Evolutionary conservation across 2,113 vertebrate genomes (phyloP).

Genomic region (Brienomyrus brachyistius): DNA sequence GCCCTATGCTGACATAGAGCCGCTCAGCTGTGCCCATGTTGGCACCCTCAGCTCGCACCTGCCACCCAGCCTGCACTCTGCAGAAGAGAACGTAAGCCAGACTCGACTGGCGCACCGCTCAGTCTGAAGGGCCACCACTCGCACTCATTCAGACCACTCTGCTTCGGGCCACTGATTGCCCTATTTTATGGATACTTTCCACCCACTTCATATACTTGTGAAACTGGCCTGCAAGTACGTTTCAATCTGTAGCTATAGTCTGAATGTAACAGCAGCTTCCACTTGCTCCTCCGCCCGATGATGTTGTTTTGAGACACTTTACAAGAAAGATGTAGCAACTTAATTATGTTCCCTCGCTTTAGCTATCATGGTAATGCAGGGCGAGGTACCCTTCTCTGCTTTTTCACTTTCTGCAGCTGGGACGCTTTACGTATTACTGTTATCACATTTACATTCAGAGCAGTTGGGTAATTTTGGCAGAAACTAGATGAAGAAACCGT

Average conservation of each 20-base stretch:
- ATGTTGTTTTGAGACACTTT: not conserved
- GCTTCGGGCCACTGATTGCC: not conserved
- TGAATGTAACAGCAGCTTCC: not conserved
- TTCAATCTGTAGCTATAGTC: not conserved
- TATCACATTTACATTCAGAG: not conserved
- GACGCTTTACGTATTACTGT: not conserved
- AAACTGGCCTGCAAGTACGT: not conserved
- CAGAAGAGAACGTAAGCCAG: not conserved
- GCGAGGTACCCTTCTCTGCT: not conserved
- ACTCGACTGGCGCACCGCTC: not conserved
- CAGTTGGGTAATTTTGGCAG: not conserved
- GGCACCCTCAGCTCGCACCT: not conserved
- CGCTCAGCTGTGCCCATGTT: not conserved
- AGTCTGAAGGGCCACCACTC: not conserved
- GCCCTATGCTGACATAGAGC: not conserved
- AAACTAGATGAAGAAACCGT: not conserved
- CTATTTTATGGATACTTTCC: not conserved
- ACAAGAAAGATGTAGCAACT: not conserved
- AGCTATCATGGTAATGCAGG: not conserved
- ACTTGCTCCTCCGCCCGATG: not conserved
- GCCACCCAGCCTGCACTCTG: not conserved
- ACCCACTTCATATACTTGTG: not conserved
- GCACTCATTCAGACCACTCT: not conserved
- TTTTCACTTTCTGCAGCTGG: not conserved
- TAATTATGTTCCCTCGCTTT: not conserved